Evolutionary conservation across 2,888 invertebrate species (phyloP), one percentile per base, ranked within the genome.

Genomic region (Ptychoptera contaminata): DNA sequence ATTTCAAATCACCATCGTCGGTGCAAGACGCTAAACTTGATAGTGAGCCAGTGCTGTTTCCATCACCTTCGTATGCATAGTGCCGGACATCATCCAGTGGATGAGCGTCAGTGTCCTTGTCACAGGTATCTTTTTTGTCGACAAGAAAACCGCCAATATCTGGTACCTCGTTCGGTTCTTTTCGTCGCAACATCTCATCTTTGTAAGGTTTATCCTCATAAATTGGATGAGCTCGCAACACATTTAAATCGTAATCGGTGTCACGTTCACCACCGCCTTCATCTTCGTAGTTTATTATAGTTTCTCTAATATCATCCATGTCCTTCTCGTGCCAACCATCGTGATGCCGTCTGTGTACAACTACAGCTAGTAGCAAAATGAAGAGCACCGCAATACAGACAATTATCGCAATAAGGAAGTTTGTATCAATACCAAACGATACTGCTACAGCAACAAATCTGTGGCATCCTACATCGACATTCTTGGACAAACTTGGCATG

Each of bases 181-280:
- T 49, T 43, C 51, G 52, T 36, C 46, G 46, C 34, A 30, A 12
- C n/a, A 64, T 57, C 36, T 51, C 51, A 52, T 66, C 65, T 53
- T 65, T 64, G 53, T 64, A 66, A 5, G 63, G 54, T 40, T 65
- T 65, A 48, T 66, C 66, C 45, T 65, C 65, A 50, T 66, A 66
- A 51, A 61, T 61, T 11, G 65, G 65, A 42, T 63, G 66, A 0
- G 62, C 60, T 37, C 65, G 59, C 46, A 66, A 50, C 6, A 66
- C 65, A 50, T 65, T 66, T 10, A 66, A 54, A 52, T 66, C 65
- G 46, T 66, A 66, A 50, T 66, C 65, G 1, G 93, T 88, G 60
- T 98, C 97, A 1, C 91, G 91, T 63, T 98, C 92, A 60, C 97
- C 97, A 59, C 96, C 96, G 12, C 97, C 97, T 64, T 98, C 97